phyloP scores from a whole-genome alignment of 2,113 vertebrate genomes.

The Toxotes chatareus region DNA sequence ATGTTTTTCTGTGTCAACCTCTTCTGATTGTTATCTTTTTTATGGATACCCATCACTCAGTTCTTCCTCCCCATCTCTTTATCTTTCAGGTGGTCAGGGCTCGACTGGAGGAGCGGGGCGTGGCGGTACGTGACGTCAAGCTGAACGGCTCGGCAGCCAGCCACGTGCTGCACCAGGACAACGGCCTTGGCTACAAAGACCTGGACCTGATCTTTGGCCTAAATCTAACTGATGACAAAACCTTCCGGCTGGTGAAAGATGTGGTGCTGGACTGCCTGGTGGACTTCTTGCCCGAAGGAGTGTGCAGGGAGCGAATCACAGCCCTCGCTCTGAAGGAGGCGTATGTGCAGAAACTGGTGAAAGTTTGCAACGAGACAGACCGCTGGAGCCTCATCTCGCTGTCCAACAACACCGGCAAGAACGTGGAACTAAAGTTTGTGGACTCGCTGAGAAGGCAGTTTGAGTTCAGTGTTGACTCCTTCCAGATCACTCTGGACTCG shows the following conservation, averaged over 20 bases:
- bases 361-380: slow-evolving; percentile 94
- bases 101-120: slow-evolving; percentile 90
- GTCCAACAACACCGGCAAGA: slow-evolving; percentile 95
- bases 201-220: slow-evolving; percentile 94
- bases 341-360: slow-evolving; percentile 95
- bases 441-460: slow-evolving; percentile 92
- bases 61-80: slow-evolving; percentile 18
- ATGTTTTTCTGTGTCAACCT: slow-evolving; percentile 12
- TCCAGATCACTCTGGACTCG: slow-evolving; percentile 95
- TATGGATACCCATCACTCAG: slow-evolving; percentile 26
- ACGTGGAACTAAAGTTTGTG: slow-evolving; percentile 94
- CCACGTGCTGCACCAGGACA: slow-evolving; percentile 92
- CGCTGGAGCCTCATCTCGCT: slow-evolving; percentile 97
- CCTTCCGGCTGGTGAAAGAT: slow-evolving; percentile 92
- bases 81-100: slow-evolving; percentile 89
- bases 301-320: slow-evolving; percentile 92
- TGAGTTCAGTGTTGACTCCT: slow-evolving; percentile 94
- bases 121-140: slow-evolving; percentile 87
- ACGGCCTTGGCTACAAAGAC: slow-evolving; percentile 94
- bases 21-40: slow-evolving; percentile 17
- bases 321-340: slow-evolving; percentile 93
- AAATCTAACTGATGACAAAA: slow-evolving; percentile 85
- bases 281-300: slow-evolving; percentile 91
- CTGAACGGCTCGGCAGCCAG: slow-evolving; percentile 95
- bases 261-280: slow-evolving; percentile 95